These are phyloP conservation scores for Prenolepis imparis DNA, from an alignment of 2,888 invertebrate genomes.

Conservation along the genomic window DNA sequence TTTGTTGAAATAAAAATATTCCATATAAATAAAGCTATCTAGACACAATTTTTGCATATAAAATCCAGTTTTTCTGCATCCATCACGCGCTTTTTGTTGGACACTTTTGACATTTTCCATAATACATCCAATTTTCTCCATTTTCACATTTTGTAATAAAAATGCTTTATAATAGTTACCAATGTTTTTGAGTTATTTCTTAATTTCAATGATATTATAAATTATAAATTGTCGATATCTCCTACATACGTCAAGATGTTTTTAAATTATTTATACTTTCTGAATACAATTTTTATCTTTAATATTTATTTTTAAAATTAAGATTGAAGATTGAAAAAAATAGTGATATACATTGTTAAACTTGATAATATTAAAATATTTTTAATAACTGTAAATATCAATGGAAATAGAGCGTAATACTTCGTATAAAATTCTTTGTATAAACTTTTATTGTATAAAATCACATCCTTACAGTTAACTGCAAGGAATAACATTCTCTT, in stretches of 20 bases:
- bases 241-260: neutral
- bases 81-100: neutral
- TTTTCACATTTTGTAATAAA: neutral
- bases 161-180: neutral
- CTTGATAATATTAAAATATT: slow-evolving; percentile 9
- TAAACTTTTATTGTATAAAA: neutral
- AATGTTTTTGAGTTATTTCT: neutral
- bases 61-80: neutral
- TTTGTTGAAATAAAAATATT: neutral
- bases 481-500: neutral
- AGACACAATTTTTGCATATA: neutral
- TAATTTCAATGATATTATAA: neutral
- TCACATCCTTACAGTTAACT: neutral
- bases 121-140: neutral
- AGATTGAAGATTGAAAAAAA: neutral
- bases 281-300: neutral
- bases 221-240: neutral
- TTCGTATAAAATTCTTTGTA: neutral
- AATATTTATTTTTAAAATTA: slow-evolving; percentile 16
- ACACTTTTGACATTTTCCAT: neutral
- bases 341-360: neutral
- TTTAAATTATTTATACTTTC: neutral
- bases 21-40: neutral
- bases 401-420: neutral
- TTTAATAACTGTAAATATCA: neutral